phyloP scores from a whole-genome alignment of 1,140 invertebrate genomes.

The Portunus trituberculatus region DNA sequence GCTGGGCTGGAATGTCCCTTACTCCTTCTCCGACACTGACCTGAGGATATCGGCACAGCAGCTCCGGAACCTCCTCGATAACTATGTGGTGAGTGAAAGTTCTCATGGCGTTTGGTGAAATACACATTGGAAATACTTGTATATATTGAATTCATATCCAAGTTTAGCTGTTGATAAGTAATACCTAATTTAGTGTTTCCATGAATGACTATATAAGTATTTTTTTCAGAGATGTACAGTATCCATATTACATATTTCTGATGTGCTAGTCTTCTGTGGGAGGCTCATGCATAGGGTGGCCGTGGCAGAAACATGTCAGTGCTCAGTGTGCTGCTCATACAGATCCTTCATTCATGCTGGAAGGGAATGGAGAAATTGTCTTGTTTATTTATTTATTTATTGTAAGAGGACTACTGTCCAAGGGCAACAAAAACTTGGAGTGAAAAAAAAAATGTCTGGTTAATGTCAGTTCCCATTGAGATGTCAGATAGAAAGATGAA shows the following conservation, averaged over 20 bases:
- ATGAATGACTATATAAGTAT: not conserved
- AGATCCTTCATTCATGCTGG: too few relatives aligned
- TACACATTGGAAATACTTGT: not conserved
- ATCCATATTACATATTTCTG: not conserved
- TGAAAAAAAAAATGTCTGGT: too few relatives aligned
- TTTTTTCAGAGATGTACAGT: not conserved
- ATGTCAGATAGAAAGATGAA: too few relatives aligned
- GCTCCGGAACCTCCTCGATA: slow-evolving; percentile 85
- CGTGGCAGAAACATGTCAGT: too few relatives aligned
- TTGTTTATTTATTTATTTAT: too few relatives aligned
- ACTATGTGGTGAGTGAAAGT: slow-evolving; percentile 81
- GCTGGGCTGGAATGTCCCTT: slow-evolving; percentile 96
- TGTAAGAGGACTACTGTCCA: too few relatives aligned
- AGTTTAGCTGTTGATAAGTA: not conserved
- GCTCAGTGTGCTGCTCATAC: too few relatives aligned
- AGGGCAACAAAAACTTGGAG: too few relatives aligned
- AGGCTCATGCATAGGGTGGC: too few relatives aligned
- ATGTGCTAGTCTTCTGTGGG: too few relatives aligned
- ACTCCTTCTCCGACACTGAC: slow-evolving; percentile 98
- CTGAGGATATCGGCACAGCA: slow-evolving; percentile 92
- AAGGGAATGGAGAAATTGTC: too few relatives aligned
- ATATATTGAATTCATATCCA: not conserved
- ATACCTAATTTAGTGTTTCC: not conserved
- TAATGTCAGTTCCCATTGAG: too few relatives aligned
- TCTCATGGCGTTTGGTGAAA: not conserved